Base-by-base conservation (phyloP, 2,797 vertebrate genomes). In the Lepilemur ruficaudatus region DNA sequence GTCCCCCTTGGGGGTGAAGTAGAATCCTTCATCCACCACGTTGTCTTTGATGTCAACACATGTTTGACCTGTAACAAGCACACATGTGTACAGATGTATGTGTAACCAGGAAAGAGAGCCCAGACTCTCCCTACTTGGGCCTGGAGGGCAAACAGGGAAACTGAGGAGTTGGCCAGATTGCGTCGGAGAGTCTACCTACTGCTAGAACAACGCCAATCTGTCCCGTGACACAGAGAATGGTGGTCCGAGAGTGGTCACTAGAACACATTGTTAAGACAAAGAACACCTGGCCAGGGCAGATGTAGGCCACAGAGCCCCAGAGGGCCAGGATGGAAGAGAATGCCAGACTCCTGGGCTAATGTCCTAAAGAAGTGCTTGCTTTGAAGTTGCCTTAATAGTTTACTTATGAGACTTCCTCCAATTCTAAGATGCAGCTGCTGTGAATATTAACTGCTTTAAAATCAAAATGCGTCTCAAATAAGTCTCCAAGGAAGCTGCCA, bases 41-140 rank as follows among this genome's bases (percentile, higher is more conserved):
- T 99, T 99, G 98, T 99, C 99, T 96, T 99, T 99, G 96, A 99
- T 99, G 97, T 99, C 99, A 55, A 99, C 99, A 3, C 99, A 99
- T 0, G 99, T 99, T 97, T 99, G 99, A 95, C 99, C 99, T 99
- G 98, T 72, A 92, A 89, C 0, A 91, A 41, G 86, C 93, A 96
- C 0, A 0, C 7, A 55, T 2, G 28, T 86, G 35, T 78, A 81
- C 17, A 63, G 28, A 79, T 2, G 11, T 22, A 46, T 15, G 4
- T 2, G 2, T 69, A 43, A 76, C 28, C 23, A 48, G 32, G 20
- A 92, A 35, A 30, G 55, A 28, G 23, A 81, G 38, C 28, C 41
- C 50, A 18, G n/a, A 76, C 14, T 43, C 28, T 67, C 30, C 20
- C 17, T n/a, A 61, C 23, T 18, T 1, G 35, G 43, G 57, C 55